Base-by-base conservation (phyloP, 2,797 vertebrate genomes). In the Nothura maculosa region DNA sequence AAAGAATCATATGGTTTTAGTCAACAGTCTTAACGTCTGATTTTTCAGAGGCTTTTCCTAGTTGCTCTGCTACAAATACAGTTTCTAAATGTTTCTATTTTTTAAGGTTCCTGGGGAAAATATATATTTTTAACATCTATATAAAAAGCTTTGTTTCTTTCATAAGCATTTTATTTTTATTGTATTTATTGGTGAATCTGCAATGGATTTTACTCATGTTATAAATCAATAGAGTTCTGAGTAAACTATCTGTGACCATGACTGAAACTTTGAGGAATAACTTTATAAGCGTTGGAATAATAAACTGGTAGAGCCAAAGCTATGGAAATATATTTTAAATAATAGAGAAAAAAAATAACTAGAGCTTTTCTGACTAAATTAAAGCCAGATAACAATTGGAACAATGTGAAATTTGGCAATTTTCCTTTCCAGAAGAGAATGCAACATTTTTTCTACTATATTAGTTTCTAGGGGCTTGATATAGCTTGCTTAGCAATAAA, bases 401-500 rank as follows among this genome's bases (percentile, higher is more conserved):
- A 1, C 45, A 20, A 34, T 42, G 43, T 64, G 48, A 90, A 91
- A 87, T 64, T 24, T 62, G 18, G 14, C 4, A 4, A 45, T 69
- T 90, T 92, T 93, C 36, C 54, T 90, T 90, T 66, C 19, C 36
- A 67, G 69, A 92, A 89, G 16, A 16, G 25, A 73, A 63, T 6
- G 11, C 38, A 89, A 32, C 10, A 3, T 85, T 92, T 84, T 84
- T 91, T 57, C 57, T 84, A 70, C 2, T 0, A 6, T 82, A 20
- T 86, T 67, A 14, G 8, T 81, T 89, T 91, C 74, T 12, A 5
- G 55, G 40, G 40, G 12, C 20, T 72, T 81, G 36, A 32, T 43
- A 77, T 90, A 60, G 12, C 77, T 89, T 77, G 32, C 67, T 93
- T 76, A 85, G 92, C 92, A 89, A 78, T 27, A 81, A 81, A 92